A percentile compares a stretch with the other conserved stretches of the same genome.
These are phyloP conservation scores for Sicus ferrugineus DNA, from an alignment of 2,888 invertebrate species.

Conservation along the genomic window DNA sequence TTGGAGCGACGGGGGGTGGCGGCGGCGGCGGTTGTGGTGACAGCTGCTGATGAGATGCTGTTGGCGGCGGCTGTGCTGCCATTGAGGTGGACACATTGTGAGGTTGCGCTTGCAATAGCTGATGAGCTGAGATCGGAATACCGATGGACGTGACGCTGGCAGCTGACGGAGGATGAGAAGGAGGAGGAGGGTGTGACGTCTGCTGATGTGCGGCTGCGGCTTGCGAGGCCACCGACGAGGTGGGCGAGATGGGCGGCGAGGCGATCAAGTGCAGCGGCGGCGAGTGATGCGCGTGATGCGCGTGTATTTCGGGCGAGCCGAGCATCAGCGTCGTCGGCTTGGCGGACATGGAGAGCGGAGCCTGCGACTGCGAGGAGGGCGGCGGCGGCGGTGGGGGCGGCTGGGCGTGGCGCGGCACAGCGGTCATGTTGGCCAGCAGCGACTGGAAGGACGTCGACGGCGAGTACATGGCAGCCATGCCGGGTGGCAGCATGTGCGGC, in stretches of 20 bases:
- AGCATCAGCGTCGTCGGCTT: slow-evolving; percentile 49
- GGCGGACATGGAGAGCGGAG: slow-evolving; percentile 27
- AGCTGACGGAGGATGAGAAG: slow-evolving; percentile 71
- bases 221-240: slow-evolving; percentile 49
- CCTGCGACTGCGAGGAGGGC: not conserved
- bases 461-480: slow-evolving; percentile 69
- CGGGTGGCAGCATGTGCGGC: slow-evolving; percentile 70
- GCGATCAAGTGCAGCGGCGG: slow-evolving; percentile 52
- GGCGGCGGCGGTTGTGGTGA: slow-evolving; percentile 34
- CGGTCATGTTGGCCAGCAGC: slow-evolving; percentile 69
- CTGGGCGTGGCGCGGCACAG: slow-evolving; percentile 68
- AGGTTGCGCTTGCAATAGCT: slow-evolving; percentile 42
- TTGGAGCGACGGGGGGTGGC: slow-evolving; percentile 51
- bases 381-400: slow-evolving; percentile 34
- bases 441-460: slow-evolving; percentile 80
- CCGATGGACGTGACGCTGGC: too few relatives aligned
- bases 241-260: slow-evolving; percentile 60
- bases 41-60: slow-evolving; percentile 48
- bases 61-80: slow-evolving; percentile 73
- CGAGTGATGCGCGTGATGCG: slow-evolving; percentile 35
- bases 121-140: slow-evolving; percentile 66
- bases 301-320: slow-evolving; percentile 57
- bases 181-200: slow-evolving; percentile 29
- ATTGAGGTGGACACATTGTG: slow-evolving; percentile 72
- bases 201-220: slow-evolving; percentile 41